A percentile compares a stretch with the other conserved stretches of the same genome.
These are phyloP conservation scores for Sinohyriopsis cumingii DNA, from an alignment of 2,888 invertebrate genomes.

Conservation along the genomic window DNA sequence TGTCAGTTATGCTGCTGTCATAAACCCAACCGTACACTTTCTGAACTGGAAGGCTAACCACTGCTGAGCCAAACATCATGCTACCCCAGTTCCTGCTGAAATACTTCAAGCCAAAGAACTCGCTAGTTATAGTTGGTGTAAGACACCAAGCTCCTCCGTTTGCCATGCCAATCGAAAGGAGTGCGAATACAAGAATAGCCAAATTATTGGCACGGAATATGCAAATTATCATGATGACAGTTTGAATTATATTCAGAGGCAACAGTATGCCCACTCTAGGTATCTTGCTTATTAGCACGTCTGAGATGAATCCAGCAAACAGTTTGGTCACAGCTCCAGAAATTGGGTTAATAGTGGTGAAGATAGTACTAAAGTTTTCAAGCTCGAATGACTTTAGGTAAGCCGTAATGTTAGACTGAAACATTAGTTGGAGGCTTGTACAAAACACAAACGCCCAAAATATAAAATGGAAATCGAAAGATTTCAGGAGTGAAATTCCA, in stretches of 20 bases:
- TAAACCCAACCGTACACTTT: constrained; percentile 53
- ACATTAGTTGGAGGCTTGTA: constrained; percentile 55
- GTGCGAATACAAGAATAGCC: constrained; percentile 38
- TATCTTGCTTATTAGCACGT: constrained; percentile 44
- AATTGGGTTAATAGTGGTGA: constrained; percentile 53
- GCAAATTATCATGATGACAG: constrained; percentile 44
- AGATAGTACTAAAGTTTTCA: constrained; percentile 48
- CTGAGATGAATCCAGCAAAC: constrained; percentile 50
- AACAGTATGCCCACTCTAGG: constrained; percentile 50
- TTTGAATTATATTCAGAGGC: constrained; percentile 46
- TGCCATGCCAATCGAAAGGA: constrained; percentile 50
- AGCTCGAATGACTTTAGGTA: constrained; percentile 54
- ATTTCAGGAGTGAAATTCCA: constrained; percentile 40
- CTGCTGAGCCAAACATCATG: constrained; percentile 56
- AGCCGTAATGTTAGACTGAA: constrained; percentile 52
- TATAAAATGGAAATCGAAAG: constrained; percentile 54
- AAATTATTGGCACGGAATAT: constrained; percentile 48
- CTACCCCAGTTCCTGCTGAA: constrained; percentile 60
- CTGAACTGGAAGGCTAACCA: constrained; percentile 49
- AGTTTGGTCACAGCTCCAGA: constrained; percentile 52
- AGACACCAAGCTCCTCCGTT: constrained; percentile 60
- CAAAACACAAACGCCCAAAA: constrained; percentile 56
- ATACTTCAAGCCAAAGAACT: constrained; percentile 58
- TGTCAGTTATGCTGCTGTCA: constrained; percentile 41
- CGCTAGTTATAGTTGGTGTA: constrained; percentile 59